phyloP scores from a whole-genome alignment of 2,113 vertebrate species.

The Cebus imitator region DNA sequence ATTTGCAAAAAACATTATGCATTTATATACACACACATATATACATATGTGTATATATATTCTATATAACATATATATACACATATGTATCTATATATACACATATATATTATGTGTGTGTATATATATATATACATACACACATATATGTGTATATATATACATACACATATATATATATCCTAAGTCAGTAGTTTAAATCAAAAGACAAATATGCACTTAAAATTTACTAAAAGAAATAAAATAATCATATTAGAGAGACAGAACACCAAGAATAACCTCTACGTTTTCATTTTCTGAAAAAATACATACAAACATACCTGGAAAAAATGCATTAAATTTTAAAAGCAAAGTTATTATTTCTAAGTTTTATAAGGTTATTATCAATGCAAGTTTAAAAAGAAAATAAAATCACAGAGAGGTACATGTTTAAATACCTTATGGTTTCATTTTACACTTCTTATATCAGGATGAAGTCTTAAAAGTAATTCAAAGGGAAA shows the following conservation, averaged over 20 bases:
- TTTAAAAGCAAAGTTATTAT: slow-evolving; percentile 30
- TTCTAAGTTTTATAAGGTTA: slow-evolving; percentile 32
- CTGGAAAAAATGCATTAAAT: neutral
- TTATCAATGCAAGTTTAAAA: slow-evolving; percentile 53
- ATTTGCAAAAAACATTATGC: neutral
- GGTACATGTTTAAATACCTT: slow-evolving; percentile 69
- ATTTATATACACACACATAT: rapidly evolving
- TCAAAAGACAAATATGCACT: slow-evolving; percentile 19
- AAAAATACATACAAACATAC: neutral
- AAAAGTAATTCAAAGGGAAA: slow-evolving; percentile 77
- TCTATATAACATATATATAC: neutral
- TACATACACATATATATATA: neutral
- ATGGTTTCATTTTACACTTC: slow-evolving; percentile 78
- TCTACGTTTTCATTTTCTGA: neutral
- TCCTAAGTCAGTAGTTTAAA: neutral
- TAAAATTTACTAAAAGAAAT: slow-evolving; percentile 30
- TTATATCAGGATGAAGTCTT: slow-evolving; percentile 71
- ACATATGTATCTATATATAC: neutral
- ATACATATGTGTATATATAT: neutral
- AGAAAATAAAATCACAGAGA: slow-evolving; percentile 38
- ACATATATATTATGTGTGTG: too few species aligned
- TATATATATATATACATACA: rapidly evolving
- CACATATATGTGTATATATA: neutral
- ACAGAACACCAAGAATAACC: slow-evolving; percentile 16
- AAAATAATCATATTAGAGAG: neutral